phyloP scores from a whole-genome alignment of 2,888 invertebrate genomes.

The Eupithecia centaureata region DNA sequence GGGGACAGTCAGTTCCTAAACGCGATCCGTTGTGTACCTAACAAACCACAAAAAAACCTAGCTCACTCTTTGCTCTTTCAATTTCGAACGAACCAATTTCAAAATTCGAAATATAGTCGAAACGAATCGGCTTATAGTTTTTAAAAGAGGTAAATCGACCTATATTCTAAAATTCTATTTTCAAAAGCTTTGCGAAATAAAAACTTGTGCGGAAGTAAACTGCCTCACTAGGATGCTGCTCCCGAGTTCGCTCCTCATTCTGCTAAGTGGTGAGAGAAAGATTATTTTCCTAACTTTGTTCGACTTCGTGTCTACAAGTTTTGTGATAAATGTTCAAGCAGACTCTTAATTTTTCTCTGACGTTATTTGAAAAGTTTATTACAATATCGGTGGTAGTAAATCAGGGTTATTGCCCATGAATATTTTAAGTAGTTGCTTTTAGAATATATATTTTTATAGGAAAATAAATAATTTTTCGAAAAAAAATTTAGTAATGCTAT shows the following conservation, averaged over 20 bases:
- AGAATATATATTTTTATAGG: no score
- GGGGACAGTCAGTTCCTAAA: conserved; percentile 51
- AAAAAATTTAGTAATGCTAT: no score
- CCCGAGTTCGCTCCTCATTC: conserved; percentile 57
- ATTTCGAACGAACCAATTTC: background rate
- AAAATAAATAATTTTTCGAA: no score
- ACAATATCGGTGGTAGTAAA: conserved; percentile 29
- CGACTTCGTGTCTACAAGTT: conserved; percentile 53
- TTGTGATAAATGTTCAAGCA: conserved; percentile 54
- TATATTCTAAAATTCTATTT: background rate
- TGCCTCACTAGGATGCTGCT: conserved; percentile 42
- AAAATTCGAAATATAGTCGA: no score
- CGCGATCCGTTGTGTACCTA: conserved; percentile 42
- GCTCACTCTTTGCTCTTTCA: no score
- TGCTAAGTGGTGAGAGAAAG: conserved; percentile 74
- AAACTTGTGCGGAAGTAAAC: conserved; percentile 52
- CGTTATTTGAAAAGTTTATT: conserved; percentile 46
- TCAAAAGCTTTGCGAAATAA: background rate
- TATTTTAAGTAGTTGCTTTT: background rate
- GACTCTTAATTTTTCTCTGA: conserved; percentile 43
- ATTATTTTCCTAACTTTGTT: conserved; percentile 55
- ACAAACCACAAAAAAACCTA: background rate
- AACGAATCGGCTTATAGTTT: no score
- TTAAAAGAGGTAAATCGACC: background rate
- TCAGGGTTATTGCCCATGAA: conserved; percentile 19